These are phyloP conservation scores for Hermaeophaga mercurialis DNA, from an alignment of 2,888 invertebrate genomes.

Conservation along the genomic window DNA sequence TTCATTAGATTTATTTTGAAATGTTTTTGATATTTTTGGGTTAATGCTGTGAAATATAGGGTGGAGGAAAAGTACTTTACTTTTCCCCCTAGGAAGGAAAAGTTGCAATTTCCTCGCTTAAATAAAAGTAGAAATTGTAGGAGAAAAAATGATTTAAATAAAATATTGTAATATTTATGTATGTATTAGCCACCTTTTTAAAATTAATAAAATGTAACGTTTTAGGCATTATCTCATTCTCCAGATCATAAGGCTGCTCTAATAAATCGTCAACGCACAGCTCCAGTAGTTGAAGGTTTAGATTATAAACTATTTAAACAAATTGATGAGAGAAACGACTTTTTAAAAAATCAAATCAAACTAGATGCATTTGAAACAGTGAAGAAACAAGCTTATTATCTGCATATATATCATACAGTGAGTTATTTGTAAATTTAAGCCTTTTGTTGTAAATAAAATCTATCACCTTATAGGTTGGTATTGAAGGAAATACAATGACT, in stretches of 20 bases:
- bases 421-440: constrained; percentile 6
- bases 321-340: constrained; percentile 84
- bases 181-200: too few relatives aligned
- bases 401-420: constrained; percentile 94
- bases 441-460: constrained; percentile 15
- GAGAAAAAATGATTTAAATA: too few relatives aligned
- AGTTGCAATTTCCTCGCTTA: too few relatives aligned
- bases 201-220: too few relatives aligned
- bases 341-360: constrained; percentile 76
- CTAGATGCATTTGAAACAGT: constrained; percentile 82
- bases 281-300: constrained; percentile 86
- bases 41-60: too few relatives aligned
- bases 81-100: too few relatives aligned
- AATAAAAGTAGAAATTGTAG: too few relatives aligned
- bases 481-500: constrained; percentile 97
- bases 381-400: constrained; percentile 93
- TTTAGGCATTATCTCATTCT: constrained; percentile 74
- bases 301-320: constrained; percentile 78
- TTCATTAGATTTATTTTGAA: too few relatives aligned
- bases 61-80: too few relatives aligned
- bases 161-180: too few relatives aligned
- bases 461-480: constrained; percentile 66
- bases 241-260: constrained; percentile 83
- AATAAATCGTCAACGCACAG: constrained; percentile 81
- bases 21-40: too few relatives aligned